phyloP scores from a whole-genome alignment of 2,113 vertebrate species.

The Phylloscopus trochiloides region DNA sequence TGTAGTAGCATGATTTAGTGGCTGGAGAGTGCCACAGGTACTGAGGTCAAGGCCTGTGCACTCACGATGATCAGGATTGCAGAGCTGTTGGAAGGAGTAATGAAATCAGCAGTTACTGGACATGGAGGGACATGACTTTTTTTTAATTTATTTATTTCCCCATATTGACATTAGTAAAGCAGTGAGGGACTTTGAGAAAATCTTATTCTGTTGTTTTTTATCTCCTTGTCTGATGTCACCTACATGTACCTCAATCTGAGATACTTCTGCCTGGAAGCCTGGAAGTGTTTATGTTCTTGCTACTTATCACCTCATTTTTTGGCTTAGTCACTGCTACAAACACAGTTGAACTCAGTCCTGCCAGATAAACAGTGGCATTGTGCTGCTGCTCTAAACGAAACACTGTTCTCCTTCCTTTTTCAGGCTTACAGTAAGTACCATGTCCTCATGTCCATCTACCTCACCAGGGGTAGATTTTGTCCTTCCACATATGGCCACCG shows the following conservation, averaged over 20 bases:
- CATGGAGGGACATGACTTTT: background rate
- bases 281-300: background rate
- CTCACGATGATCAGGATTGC: background rate
- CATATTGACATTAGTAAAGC: background rate
- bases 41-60: background rate
- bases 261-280: background rate
- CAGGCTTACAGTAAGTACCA: background rate
- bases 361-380: background rate
- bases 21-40: background rate
- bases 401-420: background rate
- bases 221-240: background rate
- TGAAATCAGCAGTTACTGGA: background rate
- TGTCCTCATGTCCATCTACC: background rate
- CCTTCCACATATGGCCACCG: background rate
- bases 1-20: background rate
- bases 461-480: background rate
- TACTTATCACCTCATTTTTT: background rate
- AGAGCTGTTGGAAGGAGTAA: background rate
- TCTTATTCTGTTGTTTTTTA: rapidly evolving
- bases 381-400: background rate
- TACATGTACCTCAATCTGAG: background rate
- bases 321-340: background rate
- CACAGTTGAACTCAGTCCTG: background rate
- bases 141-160: background rate
- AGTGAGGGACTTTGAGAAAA: background rate